Percentiles rank a stretch among this genome's conserved stretches.
These are phyloP conservation scores for Eira barbara DNA, from an alignment of 2,113 vertebrate species.

Conservation along the genomic window DNA sequence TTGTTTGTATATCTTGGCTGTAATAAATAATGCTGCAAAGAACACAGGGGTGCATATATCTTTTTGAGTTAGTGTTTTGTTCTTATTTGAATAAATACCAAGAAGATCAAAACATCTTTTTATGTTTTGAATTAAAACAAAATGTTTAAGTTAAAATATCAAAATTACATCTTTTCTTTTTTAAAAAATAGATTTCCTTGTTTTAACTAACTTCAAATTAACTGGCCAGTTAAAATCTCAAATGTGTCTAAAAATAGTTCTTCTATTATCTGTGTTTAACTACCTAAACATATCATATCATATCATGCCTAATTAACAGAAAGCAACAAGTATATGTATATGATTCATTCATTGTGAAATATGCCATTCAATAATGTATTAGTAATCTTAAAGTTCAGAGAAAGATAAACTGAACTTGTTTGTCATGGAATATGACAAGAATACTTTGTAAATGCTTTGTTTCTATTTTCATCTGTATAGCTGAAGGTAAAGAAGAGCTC, in stretches of 20 bases:
- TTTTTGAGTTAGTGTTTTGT: not conserved
- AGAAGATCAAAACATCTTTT: not conserved
- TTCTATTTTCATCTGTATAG: not conserved
- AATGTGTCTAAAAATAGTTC: not conserved
- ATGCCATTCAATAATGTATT: not conserved
- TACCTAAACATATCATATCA: not conserved
- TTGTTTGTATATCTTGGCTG: not conserved
- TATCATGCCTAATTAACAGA: not conserved
- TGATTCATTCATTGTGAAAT: not conserved
- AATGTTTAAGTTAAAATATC: constrained; percentile 9
- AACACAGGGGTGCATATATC: not conserved
- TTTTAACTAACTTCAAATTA: not conserved
- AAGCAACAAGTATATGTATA: not conserved
- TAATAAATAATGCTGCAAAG: not conserved
- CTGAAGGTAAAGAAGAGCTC: not conserved
- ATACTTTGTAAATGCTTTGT: not conserved
- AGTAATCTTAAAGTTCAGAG: not conserved
- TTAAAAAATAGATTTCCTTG: not conserved
- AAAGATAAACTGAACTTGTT: not conserved
- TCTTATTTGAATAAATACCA: not conserved
- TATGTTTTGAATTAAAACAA: not conserved
- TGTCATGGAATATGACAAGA: not conserved
- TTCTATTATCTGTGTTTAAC: not conserved
- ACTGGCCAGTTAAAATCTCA: not conserved
- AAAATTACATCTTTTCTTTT: not conserved